Evolutionary conservation across 2,888 invertebrate species (phyloP), one percentile per base, ranked within the genome.

Genomic region (Melanophora roralis): DNA sequence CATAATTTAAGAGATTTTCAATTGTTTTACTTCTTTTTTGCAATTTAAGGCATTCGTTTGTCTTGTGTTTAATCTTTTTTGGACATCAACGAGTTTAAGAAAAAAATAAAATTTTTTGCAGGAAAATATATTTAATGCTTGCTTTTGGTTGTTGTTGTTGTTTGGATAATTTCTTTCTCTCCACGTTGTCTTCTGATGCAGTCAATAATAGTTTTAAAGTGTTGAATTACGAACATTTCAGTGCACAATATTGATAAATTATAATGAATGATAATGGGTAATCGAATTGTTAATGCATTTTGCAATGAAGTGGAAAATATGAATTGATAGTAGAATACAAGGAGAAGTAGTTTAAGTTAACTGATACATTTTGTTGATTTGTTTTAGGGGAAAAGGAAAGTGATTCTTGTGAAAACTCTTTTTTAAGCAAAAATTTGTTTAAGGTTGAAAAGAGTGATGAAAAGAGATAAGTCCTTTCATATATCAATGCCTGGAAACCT

Each of bases 201-300:
- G 45, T 76, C 76, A 76, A 64, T 80, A 76, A 80, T 80, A 72
- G 68, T 40, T 76, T 76, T 72, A 82, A 83, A 82, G 83, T 84
- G 83, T 83, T 84, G 83, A 83, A 83, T 84, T 84, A 83, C 84
- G 82, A 81, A 81, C 82, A 83, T 83, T 83, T 84, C 83, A 83
- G 78, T 83, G 83, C 83, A 81, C 83, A 82, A 84, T 83, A 83
- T 84, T 83, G 83, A 83, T 83, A 83, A 83, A 83, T 83, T 82
- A 83, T 83, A 83, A 82, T 83, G 83, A 82, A 82, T 83, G 78
- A 79, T 83, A 82, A 82, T 81, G 79, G 83, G 78, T 64, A 81
- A 81, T 81, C 74, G 79, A 81, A 82, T 75, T 78, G 69, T 59
- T 73, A 73, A 73, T 80, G 76, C 40, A 71, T 65, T 77, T 27